phyloP scores from a whole-genome alignment of 2,888 invertebrate species.

The Pachydiplax longipennis region DNA sequence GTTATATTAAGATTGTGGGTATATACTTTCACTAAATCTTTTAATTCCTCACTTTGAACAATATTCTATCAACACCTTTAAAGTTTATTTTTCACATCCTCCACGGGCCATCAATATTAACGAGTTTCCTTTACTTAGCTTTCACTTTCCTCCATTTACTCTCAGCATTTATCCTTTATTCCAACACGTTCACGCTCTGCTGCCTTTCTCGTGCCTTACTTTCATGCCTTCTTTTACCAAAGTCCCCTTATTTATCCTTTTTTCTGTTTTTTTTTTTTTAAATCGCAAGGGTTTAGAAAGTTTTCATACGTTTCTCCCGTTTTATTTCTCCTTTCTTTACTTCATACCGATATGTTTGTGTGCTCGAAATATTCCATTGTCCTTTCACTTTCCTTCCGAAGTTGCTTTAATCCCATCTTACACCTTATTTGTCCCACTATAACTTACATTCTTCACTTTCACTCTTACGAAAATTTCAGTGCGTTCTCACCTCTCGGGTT shows the following conservation, averaged over 20 bases:
- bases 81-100: neutral
- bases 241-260: neutral
- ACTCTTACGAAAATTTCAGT: too few relatives aligned
- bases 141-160: neutral
- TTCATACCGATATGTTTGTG: too few relatives aligned
- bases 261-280: neutral
- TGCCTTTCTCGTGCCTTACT: neutral
- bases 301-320: too few relatives aligned
- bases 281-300: too few relatives aligned
- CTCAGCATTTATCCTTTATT: neutral
- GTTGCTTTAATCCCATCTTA: neutral
- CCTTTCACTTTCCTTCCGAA: neutral
- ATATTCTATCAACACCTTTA: too few relatives aligned
- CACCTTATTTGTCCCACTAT: neutral
- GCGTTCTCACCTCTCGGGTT: too few relatives aligned
- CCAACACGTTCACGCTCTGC: neutral
- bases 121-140: neutral
- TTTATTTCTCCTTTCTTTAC: too few relatives aligned
- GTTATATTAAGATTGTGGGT: too few relatives aligned
- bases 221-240: neutral
- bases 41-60: too few relatives aligned
- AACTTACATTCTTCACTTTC: too few relatives aligned
- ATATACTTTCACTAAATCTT: too few relatives aligned
- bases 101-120: neutral
- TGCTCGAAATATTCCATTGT: neutral